A percentile compares a stretch with the other conserved stretches of the same genome.
Evolutionary conservation across 2,888 invertebrate species (phyloP).

Genomic region (Dendrolimus pini): DNA sequence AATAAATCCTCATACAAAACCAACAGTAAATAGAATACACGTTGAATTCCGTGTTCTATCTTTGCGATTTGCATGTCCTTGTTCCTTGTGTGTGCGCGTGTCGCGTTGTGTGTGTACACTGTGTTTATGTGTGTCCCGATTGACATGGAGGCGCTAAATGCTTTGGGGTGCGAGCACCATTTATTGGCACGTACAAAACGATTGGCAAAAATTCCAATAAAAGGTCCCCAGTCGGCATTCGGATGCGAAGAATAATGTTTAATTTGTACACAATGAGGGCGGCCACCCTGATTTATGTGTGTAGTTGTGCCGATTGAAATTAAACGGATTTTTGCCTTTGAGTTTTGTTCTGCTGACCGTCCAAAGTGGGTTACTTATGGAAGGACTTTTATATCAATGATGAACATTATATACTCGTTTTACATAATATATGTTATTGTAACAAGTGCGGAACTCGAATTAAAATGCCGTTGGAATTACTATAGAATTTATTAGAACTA

Average conservation of each 20-base stretch:
- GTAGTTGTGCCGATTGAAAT: constrained; percentile 1
- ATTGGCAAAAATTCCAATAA: constrained; percentile 74
- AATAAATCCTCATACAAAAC: constrained; percentile 24
- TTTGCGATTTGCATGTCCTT: constrained; percentile 65
- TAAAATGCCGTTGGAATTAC: too few species aligned
- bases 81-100: constrained; percentile 27
- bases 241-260: constrained; percentile 71
- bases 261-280: constrained; percentile 59
- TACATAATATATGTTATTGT: too few species aligned
- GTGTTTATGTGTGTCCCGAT: constrained; percentile 37
- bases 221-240: constrained; percentile 55
- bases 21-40: constrained; percentile 70
- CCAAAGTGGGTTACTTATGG: not conserved
- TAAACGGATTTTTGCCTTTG: not conserved
- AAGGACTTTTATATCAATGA: too few species aligned
- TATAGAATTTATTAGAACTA: too few species aligned
- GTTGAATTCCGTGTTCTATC: constrained; percentile 63
- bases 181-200: constrained; percentile 71
- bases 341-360: not conserved
- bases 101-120: constrained; percentile 11
- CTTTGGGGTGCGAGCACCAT: constrained; percentile 60
- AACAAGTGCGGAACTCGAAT: too few species aligned
- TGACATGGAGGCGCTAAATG: constrained; percentile 67
- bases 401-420: too few species aligned
- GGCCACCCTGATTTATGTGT: constrained; percentile 49